phyloP scores from a whole-genome alignment of 2,113 vertebrate genomes.

The Oceanites oceanicus region DNA sequence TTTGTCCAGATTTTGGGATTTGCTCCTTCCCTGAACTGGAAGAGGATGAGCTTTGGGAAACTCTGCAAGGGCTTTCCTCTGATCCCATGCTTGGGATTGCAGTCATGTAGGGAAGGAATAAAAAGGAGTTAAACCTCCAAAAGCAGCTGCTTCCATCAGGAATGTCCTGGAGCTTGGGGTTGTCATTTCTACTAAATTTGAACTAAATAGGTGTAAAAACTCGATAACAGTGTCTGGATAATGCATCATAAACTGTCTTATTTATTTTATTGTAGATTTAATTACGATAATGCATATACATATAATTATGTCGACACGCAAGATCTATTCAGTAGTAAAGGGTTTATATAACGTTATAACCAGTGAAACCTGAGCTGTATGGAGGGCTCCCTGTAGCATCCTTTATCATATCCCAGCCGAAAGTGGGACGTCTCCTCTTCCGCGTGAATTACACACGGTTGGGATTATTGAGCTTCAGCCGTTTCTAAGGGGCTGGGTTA shows the following conservation, averaged over 20 bases:
- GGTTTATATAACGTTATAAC: not conserved
- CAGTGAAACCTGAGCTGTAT: not conserved
- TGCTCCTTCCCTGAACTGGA: not conserved
- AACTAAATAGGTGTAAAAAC: not conserved
- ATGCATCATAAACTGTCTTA: not conserved
- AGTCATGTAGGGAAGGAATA: not conserved
- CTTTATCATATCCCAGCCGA: not conserved
- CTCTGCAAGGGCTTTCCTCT: not conserved
- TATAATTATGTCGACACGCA: accelerated
- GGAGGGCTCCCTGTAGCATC: not conserved
- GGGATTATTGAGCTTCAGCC: not conserved
- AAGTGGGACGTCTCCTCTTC: not conserved
- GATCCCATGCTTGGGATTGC: not conserved
- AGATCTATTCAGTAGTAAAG: not conserved
- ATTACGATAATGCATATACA: not conserved
- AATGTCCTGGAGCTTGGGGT: not conserved
- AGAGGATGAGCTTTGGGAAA: not conserved
- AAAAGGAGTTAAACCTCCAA: not conserved
- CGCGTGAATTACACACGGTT: accelerated
- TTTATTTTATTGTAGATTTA: not conserved
- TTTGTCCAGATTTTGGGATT: not conserved
- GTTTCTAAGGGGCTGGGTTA: not conserved
- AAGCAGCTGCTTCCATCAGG: not conserved
- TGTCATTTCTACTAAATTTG: not conserved
- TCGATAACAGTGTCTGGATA: accelerated